phyloP scores from a whole-genome alignment of 2,797 vertebrate genomes.

The Catostomus latipinnis region DNA sequence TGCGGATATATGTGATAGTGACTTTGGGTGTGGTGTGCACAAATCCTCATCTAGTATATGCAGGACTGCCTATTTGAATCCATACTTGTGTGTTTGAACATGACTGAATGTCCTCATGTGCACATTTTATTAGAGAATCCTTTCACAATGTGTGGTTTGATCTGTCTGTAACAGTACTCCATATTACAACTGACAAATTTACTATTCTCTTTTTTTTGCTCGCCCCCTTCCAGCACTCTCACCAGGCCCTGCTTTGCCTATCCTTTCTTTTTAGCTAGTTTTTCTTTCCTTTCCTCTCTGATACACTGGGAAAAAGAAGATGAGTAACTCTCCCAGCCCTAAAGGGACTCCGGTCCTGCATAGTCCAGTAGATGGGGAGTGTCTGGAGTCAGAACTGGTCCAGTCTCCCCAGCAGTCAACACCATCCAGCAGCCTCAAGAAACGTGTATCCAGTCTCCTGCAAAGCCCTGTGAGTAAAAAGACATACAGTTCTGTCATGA shows the following conservation, averaged over 20 bases:
- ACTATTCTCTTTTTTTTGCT: slow-evolving; percentile 1
- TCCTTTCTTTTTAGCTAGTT: slow-evolving; percentile 35
- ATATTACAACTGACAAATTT: slow-evolving; percentile 5
- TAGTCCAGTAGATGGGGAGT: slow-evolving; percentile 83
- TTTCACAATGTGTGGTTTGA: not conserved
- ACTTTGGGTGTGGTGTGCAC: slow-evolving; percentile 71
- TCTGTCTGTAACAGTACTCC: not conserved
- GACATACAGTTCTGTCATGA: slow-evolving; percentile 10
- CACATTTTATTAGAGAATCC: not conserved
- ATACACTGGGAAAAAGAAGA: slow-evolving; percentile 67
- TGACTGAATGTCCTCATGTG: not conserved
- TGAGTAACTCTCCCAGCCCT: slow-evolving; percentile 83
- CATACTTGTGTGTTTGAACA: slow-evolving; percentile 14
- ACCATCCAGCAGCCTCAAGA: slow-evolving; percentile 86
- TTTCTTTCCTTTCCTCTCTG: slow-evolving; percentile 42
- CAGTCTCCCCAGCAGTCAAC: slow-evolving; percentile 81
- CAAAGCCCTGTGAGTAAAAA: slow-evolving; percentile 88
- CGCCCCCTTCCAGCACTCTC: not conserved
- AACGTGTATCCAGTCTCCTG: slow-evolving; percentile 90
- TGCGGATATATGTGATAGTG: slow-evolving; percentile 38
- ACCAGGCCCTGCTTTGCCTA: slow-evolving; percentile 50
- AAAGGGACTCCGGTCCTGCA: slow-evolving; percentile 81
- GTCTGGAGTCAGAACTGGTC: slow-evolving; percentile 75
- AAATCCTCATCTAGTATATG: slow-evolving; percentile 73
- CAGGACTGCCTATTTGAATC: slow-evolving; percentile 59